Percentiles rank a stretch among this genome's conserved stretches.
phyloP scores from a whole-genome alignment of 2,888 invertebrate genomes.

The Drosophila cognata region DNA sequence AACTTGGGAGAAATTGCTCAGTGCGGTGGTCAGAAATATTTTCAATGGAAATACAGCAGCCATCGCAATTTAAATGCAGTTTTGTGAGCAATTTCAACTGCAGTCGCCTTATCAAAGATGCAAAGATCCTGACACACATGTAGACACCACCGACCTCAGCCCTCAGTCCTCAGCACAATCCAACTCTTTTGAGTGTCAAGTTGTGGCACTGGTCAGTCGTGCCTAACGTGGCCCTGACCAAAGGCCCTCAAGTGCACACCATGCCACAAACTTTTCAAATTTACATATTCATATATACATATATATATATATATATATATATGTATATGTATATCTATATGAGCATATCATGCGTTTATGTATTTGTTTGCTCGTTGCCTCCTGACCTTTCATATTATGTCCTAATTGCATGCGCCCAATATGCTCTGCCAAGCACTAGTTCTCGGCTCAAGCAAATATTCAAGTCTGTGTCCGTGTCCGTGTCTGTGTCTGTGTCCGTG shows the following conservation, averaged over 20 bases:
- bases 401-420: conserved; percentile 52
- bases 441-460: conserved; percentile 16
- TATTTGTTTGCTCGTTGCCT: conserved; percentile 28
- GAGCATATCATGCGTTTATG: conserved; percentile 3
- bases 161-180: too few relatives aligned
- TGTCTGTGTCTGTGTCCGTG: neutral
- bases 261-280: conserved; percentile 37
- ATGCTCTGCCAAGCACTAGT: conserved; percentile 26
- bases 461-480: conserved; percentile 30
- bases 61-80: conserved; percentile 79
- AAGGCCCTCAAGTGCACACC: conserved; percentile 11
- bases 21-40: conserved; percentile 55
- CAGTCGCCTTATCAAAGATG: conserved; percentile 58
- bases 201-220: conserved; percentile 14
- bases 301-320: conserved; percentile 5
- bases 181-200: conserved; percentile 12
- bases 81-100: conserved; percentile 73
- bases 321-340: conserved; percentile 7
- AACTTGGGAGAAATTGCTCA: conserved; percentile 62
- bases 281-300: conserved; percentile 5
- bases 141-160: neutral
- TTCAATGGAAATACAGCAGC: conserved; percentile 62
- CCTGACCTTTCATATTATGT: conserved; percentile 67
- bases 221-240: conserved; percentile 13
- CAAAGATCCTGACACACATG: conserved; percentile 41